These are phyloP conservation scores for Drosophila percnosoma DNA, from an alignment of 2,888 invertebrate species.

Conservation along the genomic window DNA sequence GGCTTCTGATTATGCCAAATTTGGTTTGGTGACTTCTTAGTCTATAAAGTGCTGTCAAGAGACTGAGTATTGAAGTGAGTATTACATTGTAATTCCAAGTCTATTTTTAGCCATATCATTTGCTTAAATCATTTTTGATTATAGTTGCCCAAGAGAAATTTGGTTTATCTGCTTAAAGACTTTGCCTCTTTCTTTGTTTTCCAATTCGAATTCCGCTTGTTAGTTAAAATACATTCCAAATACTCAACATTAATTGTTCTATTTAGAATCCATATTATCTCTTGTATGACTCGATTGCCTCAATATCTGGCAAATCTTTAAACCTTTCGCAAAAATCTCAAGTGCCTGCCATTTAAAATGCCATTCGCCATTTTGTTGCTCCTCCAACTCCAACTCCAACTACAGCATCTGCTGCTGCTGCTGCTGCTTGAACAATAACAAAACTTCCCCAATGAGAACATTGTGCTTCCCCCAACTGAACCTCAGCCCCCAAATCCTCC, in stretches of 20 bases:
- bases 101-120: background rate
- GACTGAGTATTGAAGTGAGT: background rate
- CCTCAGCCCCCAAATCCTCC: background rate
- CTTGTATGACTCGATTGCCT: background rate
- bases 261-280: background rate
- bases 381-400: slow-evolving; percentile 10
- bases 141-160: background rate
- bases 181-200: accelerated
- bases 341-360: slow-evolving; percentile 71
- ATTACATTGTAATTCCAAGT: background rate
- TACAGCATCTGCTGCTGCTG: slow-evolving; percentile 2
- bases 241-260: background rate
- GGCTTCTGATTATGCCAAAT: background rate
- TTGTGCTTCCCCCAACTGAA: slow-evolving; percentile 28
- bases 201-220: too few relatives aligned
- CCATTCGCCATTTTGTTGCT: slow-evolving; percentile 67
- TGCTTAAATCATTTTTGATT: background rate
- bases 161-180: background rate
- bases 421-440: slow-evolving; percentile 32
- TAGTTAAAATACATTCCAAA: background rate
- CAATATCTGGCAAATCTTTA: slow-evolving; percentile 14
- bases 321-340: slow-evolving; percentile 35
- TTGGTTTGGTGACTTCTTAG: background rate
- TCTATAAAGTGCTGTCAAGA: background rate
- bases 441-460: slow-evolving; percentile 24